These are phyloP conservation scores for Phaethornis superciliosus DNA, from an alignment of 2,113 vertebrate genomes.

Conservation along the genomic window DNA sequence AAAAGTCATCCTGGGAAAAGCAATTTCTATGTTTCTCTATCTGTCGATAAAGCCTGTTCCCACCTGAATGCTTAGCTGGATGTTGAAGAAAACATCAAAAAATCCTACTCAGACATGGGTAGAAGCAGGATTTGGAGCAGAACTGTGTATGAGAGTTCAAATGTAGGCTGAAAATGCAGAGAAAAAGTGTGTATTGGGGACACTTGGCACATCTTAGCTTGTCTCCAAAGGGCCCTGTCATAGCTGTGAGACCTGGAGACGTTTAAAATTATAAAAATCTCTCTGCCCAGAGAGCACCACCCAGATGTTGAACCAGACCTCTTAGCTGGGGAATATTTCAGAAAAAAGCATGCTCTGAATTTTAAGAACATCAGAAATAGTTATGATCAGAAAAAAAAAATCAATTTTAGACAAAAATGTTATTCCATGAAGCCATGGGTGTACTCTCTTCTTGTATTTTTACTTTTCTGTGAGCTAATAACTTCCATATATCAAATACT, in stretches of 20 bases:
- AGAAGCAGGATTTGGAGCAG: neutral
- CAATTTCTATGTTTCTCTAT: neutral
- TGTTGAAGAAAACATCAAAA: neutral
- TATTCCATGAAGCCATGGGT: neutral
- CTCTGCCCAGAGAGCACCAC: neutral
- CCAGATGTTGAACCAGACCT: neutral
- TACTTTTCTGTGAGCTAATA: slow-evolving; percentile 1
- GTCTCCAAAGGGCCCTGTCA: neutral
- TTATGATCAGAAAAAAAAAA: neutral
- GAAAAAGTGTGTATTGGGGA: neutral
- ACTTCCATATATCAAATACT: slow-evolving; percentile 6
- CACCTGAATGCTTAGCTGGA: neutral
- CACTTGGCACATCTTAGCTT: neutral
- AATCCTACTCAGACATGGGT: neutral
- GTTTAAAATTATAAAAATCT: neutral
- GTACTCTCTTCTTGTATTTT: neutral
- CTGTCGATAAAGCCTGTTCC: neutral
- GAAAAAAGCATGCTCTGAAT: neutral
- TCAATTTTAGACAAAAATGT: neutral
- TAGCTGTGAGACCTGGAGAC: neutral
- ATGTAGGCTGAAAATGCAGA: neutral
- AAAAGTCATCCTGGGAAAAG: neutral
- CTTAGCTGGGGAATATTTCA: neutral
- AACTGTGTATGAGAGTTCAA: accelerated
- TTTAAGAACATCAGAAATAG: neutral